These are phyloP conservation scores for Scaptomyza cyrtandrae DNA, from an alignment of 2,888 invertebrate genomes.

Conservation along the genomic window DNA sequence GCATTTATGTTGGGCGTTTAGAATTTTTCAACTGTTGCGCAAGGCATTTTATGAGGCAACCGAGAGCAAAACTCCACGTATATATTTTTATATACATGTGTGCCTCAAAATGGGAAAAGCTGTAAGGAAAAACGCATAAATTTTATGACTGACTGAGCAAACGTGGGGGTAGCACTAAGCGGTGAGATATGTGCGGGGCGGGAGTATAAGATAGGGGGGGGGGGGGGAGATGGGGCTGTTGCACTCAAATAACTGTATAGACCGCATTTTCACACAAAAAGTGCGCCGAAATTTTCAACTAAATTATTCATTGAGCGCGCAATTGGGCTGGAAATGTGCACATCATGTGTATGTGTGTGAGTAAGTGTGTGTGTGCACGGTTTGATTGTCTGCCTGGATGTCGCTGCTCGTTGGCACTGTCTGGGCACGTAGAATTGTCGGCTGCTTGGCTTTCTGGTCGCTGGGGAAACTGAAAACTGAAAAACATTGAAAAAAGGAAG, in stretches of 20 bases:
- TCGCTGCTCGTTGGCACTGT: constrained; percentile 28
- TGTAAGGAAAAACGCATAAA: constrained; percentile 74
- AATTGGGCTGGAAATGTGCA: constrained; percentile 78
- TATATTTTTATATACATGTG: not conserved
- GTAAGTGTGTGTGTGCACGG: constrained; percentile 21
- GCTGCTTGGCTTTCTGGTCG: constrained; percentile 58
- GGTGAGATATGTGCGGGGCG: not conserved
- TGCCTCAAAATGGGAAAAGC: constrained; percentile 42
- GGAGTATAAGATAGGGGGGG: not conserved
- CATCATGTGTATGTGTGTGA: constrained; percentile 14
- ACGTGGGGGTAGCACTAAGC: not conserved
- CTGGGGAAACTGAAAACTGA: constrained; percentile 33
- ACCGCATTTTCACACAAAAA: constrained; percentile 70
- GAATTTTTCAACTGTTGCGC: constrained; percentile 73
- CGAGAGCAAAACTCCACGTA: constrained; percentile 27
- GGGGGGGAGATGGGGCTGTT: constrained; percentile 30
- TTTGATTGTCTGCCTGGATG: constrained; percentile 56
- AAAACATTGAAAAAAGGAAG: constrained; percentile 16
- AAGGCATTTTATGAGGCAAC: constrained; percentile 54
- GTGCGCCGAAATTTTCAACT: constrained; percentile 77
- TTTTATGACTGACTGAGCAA: constrained; percentile 70
- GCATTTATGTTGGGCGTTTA: constrained; percentile 54
- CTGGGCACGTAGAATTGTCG: constrained; percentile 67
- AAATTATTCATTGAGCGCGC: constrained; percentile 79
- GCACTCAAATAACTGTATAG: constrained; percentile 63